Evolutionary conservation across 2,113 vertebrate species (phyloP), one percentile per base, ranked within the genome.

Genomic region (Menura novaehollandiae): DNA sequence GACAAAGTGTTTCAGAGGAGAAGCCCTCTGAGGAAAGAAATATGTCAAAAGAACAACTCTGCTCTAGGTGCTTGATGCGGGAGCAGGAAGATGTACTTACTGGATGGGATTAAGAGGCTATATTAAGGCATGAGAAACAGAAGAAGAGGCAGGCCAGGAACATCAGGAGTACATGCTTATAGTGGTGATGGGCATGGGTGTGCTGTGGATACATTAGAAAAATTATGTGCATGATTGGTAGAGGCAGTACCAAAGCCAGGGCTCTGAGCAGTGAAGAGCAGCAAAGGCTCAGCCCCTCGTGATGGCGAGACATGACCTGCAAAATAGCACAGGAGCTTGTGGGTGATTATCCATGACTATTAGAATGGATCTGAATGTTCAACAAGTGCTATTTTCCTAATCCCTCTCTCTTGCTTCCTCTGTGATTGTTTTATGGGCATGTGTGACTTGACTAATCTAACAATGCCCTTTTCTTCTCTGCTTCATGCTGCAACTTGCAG

Each of bases 221-320:
- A 63, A 63, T 30, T 37, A 44, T 32, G 6, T 87, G 6, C 39
- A 14, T 20, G 47, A 23, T 32, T 77, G 53, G 41, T 46, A 62
- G 67, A 83, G 9, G 44, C 75, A 89, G 49, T 19, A 53, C 8
- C 18, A 72, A 72, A 52, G 11, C 17, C 46, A 85, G 41, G 37
- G 24, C 73, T 58, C 37, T 81, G 52, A 87, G 47, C 24, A 49
- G 43, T 32, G 35, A 63, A 58, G 16, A 55, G 35, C 43, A 88
- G 20, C 39, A 72, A 39, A 84, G 64, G 15, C 35, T 88, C 35
- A 72, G 56, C 23, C 35, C 39, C 21, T 53, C 16, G 14, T 73
- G 24, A 30, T 60, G 39, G 44, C 0, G 1, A 82, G 52, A 68
- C 11, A 41, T 0, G 4, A 73, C 11, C 27, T 55, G 41, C n/a